Evolutionary conservation across 2,797 vertebrate species (phyloP).

Genomic region (Sebastes dallii): DNA sequence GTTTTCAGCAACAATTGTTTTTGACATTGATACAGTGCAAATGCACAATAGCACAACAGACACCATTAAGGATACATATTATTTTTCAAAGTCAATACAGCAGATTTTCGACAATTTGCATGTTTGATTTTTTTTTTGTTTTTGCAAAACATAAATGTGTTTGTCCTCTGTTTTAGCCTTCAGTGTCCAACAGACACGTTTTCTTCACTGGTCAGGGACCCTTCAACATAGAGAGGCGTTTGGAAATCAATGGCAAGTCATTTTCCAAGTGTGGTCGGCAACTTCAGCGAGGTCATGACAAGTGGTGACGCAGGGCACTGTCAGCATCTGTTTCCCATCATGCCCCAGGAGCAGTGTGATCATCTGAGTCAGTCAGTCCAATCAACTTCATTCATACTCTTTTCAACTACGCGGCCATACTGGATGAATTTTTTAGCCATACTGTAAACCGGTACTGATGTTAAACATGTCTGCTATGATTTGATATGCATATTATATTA

Average conservation of each 20-base stretch:
- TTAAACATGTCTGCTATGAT: slow-evolving; percentile 61
- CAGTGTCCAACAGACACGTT: slow-evolving; percentile 51
- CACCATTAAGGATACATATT: slow-evolving; percentile 75
- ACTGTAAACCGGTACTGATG: slow-evolving; percentile 56
- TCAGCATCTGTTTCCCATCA: slow-evolving; percentile 58
- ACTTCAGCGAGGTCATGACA: slow-evolving; percentile 53
- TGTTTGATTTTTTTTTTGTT: slow-evolving; percentile 58
- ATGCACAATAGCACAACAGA: slow-evolving; percentile 79
- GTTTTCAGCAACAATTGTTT: slow-evolving; percentile 69
- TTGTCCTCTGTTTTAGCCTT: slow-evolving; percentile 51
- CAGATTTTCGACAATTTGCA: slow-evolving; percentile 74
- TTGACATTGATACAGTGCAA: slow-evolving; percentile 81
- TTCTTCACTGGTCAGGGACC: slow-evolving; percentile 45
- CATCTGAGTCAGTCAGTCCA: slow-evolving; percentile 40
- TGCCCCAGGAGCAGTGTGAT: slow-evolving; percentile 43
- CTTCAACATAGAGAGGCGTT: slow-evolving; percentile 43
- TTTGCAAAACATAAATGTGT: slow-evolving; percentile 66
- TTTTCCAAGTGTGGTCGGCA: slow-evolving; percentile 53
- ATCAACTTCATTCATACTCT: slow-evolving; percentile 50
- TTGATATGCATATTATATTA: slow-evolving; percentile 77
- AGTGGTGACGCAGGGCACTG: slow-evolving; percentile 56
- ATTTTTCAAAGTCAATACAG: slow-evolving; percentile 76
- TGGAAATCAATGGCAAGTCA: slow-evolving; percentile 52
- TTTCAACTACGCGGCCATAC: slow-evolving; percentile 10
- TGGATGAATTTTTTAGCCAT: slow-evolving; percentile 38